A percentile compares a stretch with the other conserved stretches of the same genome.
These are phyloP conservation scores for Climacteris rufus DNA, from an alignment of 2,113 vertebrate genomes.

Conservation along the genomic window DNA sequence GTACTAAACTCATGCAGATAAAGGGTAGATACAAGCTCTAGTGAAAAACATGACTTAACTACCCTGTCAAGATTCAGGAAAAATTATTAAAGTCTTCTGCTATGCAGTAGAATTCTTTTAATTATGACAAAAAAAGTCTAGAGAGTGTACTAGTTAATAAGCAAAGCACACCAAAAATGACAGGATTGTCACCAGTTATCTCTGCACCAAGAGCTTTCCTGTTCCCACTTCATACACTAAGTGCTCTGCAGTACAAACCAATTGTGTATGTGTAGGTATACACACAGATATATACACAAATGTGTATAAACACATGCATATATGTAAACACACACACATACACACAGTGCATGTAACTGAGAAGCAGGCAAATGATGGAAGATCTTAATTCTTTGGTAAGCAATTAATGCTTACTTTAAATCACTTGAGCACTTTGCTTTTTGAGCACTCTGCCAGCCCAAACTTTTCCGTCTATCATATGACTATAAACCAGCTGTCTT, in stretches of 20 bases:
- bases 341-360: background rate
- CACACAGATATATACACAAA: accelerated
- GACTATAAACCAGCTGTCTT: background rate
- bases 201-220: background rate
- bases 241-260: background rate
- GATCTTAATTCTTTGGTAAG: background rate
- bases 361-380: background rate
- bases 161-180: background rate
- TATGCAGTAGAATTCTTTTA: background rate
- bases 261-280: background rate
- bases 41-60: background rate
- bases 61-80: background rate
- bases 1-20: background rate
- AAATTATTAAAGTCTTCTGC: background rate
- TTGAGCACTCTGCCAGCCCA: background rate
- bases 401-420: background rate
- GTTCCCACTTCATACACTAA: background rate
- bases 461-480: background rate
- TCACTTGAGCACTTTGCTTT: background rate
- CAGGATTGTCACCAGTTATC: background rate
- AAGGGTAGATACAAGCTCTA: background rate
- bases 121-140: background rate
- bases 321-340: background rate
- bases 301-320: accelerated
- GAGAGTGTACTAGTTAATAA: background rate